These are phyloP conservation scores for Oxygymnocypris stewartii DNA, from an alignment of 2,113 vertebrate genomes.

Conservation along the genomic window DNA sequence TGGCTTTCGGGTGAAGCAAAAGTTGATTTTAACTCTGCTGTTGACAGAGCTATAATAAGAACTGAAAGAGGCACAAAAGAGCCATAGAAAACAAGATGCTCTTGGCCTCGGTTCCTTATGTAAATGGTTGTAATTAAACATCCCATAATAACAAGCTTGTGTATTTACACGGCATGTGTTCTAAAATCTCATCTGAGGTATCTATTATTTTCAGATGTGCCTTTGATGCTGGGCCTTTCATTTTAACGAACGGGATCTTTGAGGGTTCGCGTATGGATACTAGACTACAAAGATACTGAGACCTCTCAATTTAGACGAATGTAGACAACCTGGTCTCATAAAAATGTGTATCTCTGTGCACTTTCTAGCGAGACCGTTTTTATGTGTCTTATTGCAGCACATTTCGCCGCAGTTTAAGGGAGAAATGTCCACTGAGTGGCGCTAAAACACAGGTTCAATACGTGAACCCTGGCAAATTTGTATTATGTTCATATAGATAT, in stretches of 20 bases:
- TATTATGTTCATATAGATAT: no score
- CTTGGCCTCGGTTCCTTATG: constrained; percentile 58
- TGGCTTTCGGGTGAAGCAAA: constrained; percentile 20
- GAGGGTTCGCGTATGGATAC: constrained; percentile 17
- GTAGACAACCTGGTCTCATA: no score
- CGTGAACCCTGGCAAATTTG: no score
- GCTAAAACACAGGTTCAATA: no score
- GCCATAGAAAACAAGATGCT: constrained; percentile 53
- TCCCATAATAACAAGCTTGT: constrained; percentile 61
- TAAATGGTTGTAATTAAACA: constrained; percentile 63
- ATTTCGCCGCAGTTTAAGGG: no score
- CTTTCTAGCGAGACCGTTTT: no score
- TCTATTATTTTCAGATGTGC: constrained; percentile 47
- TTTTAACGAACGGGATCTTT: constrained; percentile 52
- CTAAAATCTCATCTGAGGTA: constrained; percentile 39
- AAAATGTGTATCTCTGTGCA: no score
- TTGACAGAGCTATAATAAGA: constrained; percentile 59
- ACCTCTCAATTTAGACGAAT: constrained; percentile 14
- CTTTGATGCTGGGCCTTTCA: constrained; percentile 63
- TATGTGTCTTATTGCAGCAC: no score
- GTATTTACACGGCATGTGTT: constrained; percentile 63
- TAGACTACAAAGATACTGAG: constrained; percentile 7
- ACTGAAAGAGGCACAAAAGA: constrained; percentile 47
- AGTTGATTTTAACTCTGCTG: constrained; percentile 32
- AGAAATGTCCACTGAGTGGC: no score